Evolutionary conservation across 2,113 vertebrate species (phyloP).

Genomic region (Pan paniscus): DNA sequence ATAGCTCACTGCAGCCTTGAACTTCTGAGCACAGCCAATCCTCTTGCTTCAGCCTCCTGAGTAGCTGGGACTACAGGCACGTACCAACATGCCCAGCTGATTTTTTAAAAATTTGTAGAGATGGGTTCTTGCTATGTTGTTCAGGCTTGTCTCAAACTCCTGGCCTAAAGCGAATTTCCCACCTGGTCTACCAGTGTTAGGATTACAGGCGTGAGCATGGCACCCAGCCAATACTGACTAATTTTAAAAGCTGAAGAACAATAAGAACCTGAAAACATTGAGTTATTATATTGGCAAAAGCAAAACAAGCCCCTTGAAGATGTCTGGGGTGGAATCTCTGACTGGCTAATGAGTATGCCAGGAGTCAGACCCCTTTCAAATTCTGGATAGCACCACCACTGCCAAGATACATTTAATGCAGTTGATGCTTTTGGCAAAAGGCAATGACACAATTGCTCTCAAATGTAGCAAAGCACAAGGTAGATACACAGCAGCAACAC

Average conservation of each 20-base stretch:
- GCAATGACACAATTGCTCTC: background rate
- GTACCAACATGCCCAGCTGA: background rate
- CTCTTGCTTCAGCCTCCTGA: background rate
- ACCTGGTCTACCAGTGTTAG: background rate
- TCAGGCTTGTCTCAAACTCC: background rate
- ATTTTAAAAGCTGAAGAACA: background rate
- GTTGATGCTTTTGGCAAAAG: background rate
- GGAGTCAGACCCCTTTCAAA: background rate
- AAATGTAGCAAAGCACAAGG: background rate
- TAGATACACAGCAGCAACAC: accelerated
- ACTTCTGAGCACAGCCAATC: background rate
- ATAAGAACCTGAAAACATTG: background rate
- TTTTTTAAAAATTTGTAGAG: background rate
- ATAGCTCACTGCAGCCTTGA: background rate
- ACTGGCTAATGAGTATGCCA: accelerated
- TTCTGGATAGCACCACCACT: background rate
- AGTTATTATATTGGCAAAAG: background rate
- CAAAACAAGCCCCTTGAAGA: background rate
- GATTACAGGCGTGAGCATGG: background rate
- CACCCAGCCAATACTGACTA: background rate
- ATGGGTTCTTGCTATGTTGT: background rate
- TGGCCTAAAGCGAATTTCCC: background rate
- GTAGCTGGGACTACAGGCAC: background rate
- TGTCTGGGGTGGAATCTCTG: background rate
- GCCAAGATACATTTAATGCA: background rate